Evolutionary conservation across 2,888 invertebrate genomes (phyloP), one percentile per base, ranked within the genome.

Genomic region (Lycophotia porphyrea): DNA sequence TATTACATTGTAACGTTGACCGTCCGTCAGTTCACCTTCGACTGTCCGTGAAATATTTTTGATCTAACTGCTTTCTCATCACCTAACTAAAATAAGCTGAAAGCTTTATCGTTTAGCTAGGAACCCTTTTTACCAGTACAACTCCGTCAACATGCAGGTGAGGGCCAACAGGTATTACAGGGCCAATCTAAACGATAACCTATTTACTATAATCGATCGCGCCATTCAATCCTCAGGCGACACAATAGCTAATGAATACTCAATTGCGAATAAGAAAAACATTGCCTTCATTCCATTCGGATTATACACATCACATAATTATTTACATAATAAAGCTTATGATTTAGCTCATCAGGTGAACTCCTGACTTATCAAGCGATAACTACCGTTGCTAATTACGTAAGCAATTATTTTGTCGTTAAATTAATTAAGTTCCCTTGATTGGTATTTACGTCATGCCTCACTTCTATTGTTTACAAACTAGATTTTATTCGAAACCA

Each of bases 351-450:
- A 67, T 70, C 68, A 65, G 55, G 42, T 80, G 77, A 79, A 81
- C 85, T 68, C 60, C 63, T 79, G 78, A 80, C 81, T 83, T 87
- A 87, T 85, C 85, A 63, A 58, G 63, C 74, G 55, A 74, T 66
- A 78, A 70, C 66, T 52, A 71, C 65, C 66, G 47, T 60, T 61
- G 42, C 31, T 81, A 80, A 85, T 87, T 81, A 82, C 80, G 63
- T 77, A 82, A 76, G 73, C 79, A 79, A 86, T 84, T 82, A 84
- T 76, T 80, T 80, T 84, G 79, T 84, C 76, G 39, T 81, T 61
- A 79, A 84, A 75, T 78, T 79, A 84, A 87, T 87, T 75, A 78
- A 75, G 47, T 44, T 74, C 27, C 55, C 72, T 84, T 74, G 84
- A 85, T 85, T 82, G 74, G 68, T 73, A 68, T 75, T 80, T 81